phyloP scores from a whole-genome alignment of 2,113 vertebrate species.

The Ceratotherium simum region DNA sequence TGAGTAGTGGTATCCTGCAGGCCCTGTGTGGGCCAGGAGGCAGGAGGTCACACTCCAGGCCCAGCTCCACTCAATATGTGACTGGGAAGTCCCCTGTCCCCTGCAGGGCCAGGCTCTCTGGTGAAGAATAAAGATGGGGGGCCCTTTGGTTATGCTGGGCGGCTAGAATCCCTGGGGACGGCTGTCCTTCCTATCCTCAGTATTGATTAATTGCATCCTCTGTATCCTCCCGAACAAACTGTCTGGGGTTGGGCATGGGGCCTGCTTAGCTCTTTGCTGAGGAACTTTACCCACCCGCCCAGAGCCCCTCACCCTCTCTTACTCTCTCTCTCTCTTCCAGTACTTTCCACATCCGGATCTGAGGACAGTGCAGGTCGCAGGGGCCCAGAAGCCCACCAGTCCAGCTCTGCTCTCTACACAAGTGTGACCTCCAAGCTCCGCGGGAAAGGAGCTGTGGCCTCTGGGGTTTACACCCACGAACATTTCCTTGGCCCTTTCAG shows the following conservation, averaged over 20 bases:
- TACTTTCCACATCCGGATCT: conserved; percentile 99
- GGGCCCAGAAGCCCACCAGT: neutral
- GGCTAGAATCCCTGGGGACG: neutral
- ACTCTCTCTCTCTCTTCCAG: conserved; percentile 84
- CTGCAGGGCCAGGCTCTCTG: neutral
- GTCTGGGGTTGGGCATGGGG: accelerated
- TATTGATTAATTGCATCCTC: accelerated
- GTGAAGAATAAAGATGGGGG: neutral
- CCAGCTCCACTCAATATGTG: neutral
- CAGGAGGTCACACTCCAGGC: neutral
- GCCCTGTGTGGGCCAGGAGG: neutral
- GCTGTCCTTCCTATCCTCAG: neutral
- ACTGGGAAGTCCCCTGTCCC: neutral
- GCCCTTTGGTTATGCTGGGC: neutral
- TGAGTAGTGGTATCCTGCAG: no score
- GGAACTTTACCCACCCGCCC: neutral
- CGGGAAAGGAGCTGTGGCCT: conserved; percentile 2
- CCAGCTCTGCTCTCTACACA: conserved; percentile 15
- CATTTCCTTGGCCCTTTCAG: conserved; percentile 83
- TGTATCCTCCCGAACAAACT: accelerated
- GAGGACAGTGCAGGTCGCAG: conserved; percentile 81
- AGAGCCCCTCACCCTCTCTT: neutral
- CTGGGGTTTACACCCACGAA: conserved; percentile 73
- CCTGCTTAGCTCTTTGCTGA: neutral
- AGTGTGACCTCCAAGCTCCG: conserved; percentile 63